Percentiles rank a stretch among this genome's conserved stretches.
phyloP scores from a whole-genome alignment of 2,888 invertebrate species.

The Drosophila fulvimacula region DNA sequence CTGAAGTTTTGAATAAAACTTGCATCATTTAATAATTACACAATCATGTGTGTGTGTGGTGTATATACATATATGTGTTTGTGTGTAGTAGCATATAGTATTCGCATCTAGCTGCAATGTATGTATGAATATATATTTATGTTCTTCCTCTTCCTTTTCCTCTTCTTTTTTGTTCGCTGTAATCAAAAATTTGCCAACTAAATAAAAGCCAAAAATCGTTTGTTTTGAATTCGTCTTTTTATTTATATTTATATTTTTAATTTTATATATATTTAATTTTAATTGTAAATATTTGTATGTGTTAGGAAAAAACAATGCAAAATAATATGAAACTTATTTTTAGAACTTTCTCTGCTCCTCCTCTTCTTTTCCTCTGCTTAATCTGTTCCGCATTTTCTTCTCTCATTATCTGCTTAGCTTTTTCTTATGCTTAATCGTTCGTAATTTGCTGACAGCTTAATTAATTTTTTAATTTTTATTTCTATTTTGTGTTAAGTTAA shows the following conservation, averaged over 20 bases:
- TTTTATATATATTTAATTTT: constrained; percentile 48
- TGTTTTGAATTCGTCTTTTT: constrained; percentile 57
- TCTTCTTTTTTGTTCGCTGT: too few species aligned
- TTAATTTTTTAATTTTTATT: constrained; percentile 17
- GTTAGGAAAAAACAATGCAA: constrained; percentile 78
- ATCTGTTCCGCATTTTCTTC: neutral
- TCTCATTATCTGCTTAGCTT: neutral
- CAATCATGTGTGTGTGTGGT: neutral
- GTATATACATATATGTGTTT: neutral
- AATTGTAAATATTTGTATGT: constrained; percentile 57
- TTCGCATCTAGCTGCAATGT: too few species aligned
- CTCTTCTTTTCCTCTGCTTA: neutral
- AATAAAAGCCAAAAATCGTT: neutral
- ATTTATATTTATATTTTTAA: constrained; percentile 60
- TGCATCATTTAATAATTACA: constrained; percentile 60
- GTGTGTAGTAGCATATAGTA: neutral
- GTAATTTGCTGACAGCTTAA: constrained; percentile 61
- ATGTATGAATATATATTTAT: too few species aligned
- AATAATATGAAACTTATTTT: constrained; percentile 69
- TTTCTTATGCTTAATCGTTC: constrained; percentile 34
- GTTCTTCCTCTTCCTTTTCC: too few species aligned
- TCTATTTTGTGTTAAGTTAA: constrained; percentile 25
- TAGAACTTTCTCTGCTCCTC: constrained; percentile 45
- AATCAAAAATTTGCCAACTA: neutral
- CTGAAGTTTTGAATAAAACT: constrained; percentile 54